phyloP scores from a whole-genome alignment of 2,888 invertebrate species.

The Acanthosepion pharaonis region DNA sequence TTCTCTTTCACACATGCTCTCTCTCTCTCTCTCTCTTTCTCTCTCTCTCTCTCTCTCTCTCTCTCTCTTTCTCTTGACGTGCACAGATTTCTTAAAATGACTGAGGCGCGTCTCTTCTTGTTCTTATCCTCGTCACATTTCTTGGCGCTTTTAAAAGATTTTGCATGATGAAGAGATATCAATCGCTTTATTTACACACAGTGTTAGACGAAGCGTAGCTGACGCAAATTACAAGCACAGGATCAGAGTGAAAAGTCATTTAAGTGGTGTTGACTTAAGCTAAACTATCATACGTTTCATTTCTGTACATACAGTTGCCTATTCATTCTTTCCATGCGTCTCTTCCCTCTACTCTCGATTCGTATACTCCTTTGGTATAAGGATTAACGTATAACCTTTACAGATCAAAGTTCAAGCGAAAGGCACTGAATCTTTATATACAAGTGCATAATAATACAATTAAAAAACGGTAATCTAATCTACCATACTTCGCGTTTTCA shows the following conservation, averaged over 20 bases:
- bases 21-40: too few relatives aligned
- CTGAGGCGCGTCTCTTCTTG: neutral
- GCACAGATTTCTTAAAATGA: neutral
- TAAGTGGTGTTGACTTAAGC: neutral
- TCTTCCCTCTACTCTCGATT: too few relatives aligned
- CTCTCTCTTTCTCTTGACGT: neutral
- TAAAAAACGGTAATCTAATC: too few relatives aligned
- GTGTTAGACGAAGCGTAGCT: neutral
- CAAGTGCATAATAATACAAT: too few relatives aligned
- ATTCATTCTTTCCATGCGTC: neutral
- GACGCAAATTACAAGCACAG: neutral
- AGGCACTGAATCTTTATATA: too few relatives aligned
- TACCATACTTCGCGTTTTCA: too few relatives aligned
- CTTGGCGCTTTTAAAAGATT: neutral
- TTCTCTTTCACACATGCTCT: too few relatives aligned
- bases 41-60: too few relatives aligned
- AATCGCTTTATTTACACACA: constrained; percentile 14
- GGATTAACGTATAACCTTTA: too few relatives aligned
- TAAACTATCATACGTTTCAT: neutral
- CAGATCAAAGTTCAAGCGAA: too few relatives aligned
- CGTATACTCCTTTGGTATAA: too few relatives aligned
- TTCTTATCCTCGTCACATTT: neutral
- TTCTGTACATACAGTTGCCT: neutral
- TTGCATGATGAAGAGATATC: neutral
- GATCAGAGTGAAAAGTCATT: neutral